These are phyloP conservation scores for Heliconius cydno DNA, from an alignment of 2,888 invertebrate species.

Conservation along the genomic window DNA sequence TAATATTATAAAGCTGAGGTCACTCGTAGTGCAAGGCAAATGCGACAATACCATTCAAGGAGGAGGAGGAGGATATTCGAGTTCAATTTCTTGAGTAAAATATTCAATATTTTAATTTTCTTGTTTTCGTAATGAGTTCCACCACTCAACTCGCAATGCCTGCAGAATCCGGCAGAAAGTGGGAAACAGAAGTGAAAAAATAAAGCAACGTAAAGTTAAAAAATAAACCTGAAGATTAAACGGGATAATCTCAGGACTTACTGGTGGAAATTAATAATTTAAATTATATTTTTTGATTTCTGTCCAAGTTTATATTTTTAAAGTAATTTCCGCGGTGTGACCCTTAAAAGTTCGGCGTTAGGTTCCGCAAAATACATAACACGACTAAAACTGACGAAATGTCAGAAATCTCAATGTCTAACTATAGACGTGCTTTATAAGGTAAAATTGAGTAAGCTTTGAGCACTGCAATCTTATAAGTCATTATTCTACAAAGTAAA, in stretches of 20 bases:
- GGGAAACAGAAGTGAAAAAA: not conserved
- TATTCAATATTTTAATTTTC: not conserved
- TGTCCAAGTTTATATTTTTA: no score
- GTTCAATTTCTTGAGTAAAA: no score
- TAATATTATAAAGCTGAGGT: not conserved
- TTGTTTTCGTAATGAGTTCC: not conserved
- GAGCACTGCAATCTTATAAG: constrained; percentile 1
- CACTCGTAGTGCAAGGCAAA: not conserved
- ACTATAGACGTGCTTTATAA: not conserved
- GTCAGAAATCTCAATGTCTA: not conserved
- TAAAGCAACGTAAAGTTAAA: not conserved
- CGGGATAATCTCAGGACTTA: no score
- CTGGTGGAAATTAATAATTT: no score
- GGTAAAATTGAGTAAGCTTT: not conserved
- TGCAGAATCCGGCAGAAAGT: not conserved
- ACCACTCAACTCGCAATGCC: not conserved
- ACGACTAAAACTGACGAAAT: no score
- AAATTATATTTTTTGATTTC: no score
- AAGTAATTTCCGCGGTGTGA: not conserved
- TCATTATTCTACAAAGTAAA: not conserved
- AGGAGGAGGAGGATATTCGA: no score
- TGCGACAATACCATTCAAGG: not conserved
- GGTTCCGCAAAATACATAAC: not conserved
- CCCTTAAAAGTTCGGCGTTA: not conserved
- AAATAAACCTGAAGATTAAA: not conserved